Evolutionary conservation across 2,888 invertebrate genomes (phyloP).

Genomic region (Auanema sp.): DNA sequence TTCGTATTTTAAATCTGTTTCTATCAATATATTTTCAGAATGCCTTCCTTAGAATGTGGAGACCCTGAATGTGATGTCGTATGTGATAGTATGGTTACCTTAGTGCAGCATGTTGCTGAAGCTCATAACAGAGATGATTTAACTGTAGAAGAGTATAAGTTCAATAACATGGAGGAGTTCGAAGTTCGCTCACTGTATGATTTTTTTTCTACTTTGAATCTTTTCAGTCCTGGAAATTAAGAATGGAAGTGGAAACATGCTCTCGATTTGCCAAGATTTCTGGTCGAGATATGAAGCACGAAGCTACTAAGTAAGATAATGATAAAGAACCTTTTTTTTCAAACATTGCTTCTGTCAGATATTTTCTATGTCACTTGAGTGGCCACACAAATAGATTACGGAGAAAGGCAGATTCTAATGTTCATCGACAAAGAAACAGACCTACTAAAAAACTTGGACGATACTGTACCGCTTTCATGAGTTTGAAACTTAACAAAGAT

Average conservation of each 20-base stretch:
- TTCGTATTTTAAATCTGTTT: background rate
- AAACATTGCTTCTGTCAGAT: constrained; percentile 21
- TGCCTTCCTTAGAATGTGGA: constrained; percentile 21
- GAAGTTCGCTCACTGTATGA: constrained; percentile 22
- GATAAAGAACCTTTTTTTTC: constrained; percentile 14
- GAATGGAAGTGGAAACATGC: constrained; percentile 30
- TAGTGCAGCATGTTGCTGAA: constrained; percentile 27
- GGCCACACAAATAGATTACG: constrained; percentile 24
- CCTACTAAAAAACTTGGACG: constrained; percentile 40
- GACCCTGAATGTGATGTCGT: constrained; percentile 23
- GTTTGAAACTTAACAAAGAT: constrained; percentile 29
- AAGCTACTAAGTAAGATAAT: constrained; percentile 20
- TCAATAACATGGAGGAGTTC: constrained; percentile 24
- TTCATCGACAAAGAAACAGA: constrained; percentile 20
- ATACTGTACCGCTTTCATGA: constrained; percentile 47
- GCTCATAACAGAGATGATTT: constrained; percentile 22
- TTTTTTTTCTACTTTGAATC: background rate
- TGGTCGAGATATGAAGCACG: constrained; percentile 25
- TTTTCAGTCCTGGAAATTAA: constrained; percentile 21
- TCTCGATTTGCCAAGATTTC: constrained; percentile 25
- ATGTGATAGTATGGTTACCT: constrained; percentile 26
- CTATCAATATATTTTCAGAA: constrained; percentile 1
- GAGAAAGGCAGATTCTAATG: constrained; percentile 11
- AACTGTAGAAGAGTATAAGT: constrained; percentile 26
- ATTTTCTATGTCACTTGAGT: constrained; percentile 40